These are phyloP conservation scores for Drosophila sucinea DNA, from an alignment of 1,140 invertebrate genomes.

Conservation along the genomic window DNA sequence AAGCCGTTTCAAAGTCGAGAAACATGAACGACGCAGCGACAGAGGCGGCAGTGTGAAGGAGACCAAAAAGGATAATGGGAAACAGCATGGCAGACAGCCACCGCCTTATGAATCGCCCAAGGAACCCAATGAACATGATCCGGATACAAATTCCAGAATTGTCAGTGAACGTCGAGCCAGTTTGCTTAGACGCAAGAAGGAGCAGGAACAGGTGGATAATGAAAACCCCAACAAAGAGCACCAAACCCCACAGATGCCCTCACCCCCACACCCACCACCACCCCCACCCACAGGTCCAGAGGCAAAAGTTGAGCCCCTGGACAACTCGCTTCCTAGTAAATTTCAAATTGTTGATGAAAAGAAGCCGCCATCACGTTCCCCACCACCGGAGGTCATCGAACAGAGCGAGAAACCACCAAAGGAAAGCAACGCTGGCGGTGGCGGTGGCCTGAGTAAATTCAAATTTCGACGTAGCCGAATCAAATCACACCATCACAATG, in stretches of 20 bases:
- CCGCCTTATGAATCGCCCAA: slow-evolving; percentile 48
- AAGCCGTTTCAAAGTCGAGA: slow-evolving; percentile 71
- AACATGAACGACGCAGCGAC: slow-evolving; percentile 56
- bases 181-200: slow-evolving; percentile 55
- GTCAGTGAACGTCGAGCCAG: slow-evolving; percentile 75
- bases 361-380: slow-evolving; percentile 26
- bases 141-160: slow-evolving; percentile 73
- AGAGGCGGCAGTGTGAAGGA: slow-evolving; percentile 22
- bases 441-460: slow-evolving; percentile 66
- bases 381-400: slow-evolving; percentile 23
- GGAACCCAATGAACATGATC: slow-evolving; percentile 67
- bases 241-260: too few relatives aligned
- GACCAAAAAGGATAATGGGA: neutral
- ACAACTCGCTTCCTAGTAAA: slow-evolving; percentile 39
- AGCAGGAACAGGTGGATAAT: slow-evolving; percentile 33
- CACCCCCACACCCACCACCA: neutral
- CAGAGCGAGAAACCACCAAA: slow-evolving; percentile 30
- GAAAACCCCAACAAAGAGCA: slow-evolving; percentile 28
- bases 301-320: slow-evolving; percentile 5
- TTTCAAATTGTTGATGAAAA: slow-evolving; percentile 74
- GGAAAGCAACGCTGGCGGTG: slow-evolving; percentile 17
- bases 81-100: slow-evolving; percentile 51
- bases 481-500: slow-evolving; percentile 51
- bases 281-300: slow-evolving; percentile 27
- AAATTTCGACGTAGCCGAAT: slow-evolving; percentile 66